A percentile compares a stretch with the other conserved stretches of the same genome.
These are phyloP conservation scores for Chelon labrosus DNA, from an alignment of 2,797 vertebrate species.

Conservation along the genomic window DNA sequence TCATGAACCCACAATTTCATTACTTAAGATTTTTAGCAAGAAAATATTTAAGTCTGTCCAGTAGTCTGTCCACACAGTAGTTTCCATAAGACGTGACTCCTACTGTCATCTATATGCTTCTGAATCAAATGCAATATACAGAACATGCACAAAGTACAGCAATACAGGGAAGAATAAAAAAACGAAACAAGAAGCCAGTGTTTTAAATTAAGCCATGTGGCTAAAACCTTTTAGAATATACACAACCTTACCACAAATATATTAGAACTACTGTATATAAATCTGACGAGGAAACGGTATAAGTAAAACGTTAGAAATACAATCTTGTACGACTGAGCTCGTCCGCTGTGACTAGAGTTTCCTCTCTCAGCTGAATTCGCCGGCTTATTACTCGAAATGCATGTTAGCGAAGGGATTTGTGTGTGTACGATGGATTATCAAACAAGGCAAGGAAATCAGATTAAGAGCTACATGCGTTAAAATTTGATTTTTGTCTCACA, in stretches of 20 bases:
- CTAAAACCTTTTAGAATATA: conserved; percentile 72
- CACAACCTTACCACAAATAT: conserved; percentile 81
- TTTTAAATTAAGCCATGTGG: conserved; percentile 76
- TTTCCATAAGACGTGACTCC: conserved; percentile 58
- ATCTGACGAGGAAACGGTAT: conserved; percentile 61
- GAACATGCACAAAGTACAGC: conserved; percentile 80
- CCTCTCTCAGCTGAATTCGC: conserved; percentile 47
- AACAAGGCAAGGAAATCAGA: conserved; percentile 2
- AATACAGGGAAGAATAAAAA: conserved; percentile 64
- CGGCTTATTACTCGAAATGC: conserved; percentile 54
- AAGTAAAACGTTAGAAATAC: conserved; percentile 79
- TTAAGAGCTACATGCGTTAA: conserved; percentile 1
- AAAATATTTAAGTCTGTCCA: conserved; percentile 59
- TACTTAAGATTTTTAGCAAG: conserved; percentile 29
- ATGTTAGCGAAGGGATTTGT: conserved; percentile 45
- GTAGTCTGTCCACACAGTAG: conserved; percentile 70
- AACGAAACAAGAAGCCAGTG: conserved; percentile 74
- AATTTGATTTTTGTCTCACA: conserved; percentile 17
- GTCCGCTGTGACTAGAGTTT: conserved; percentile 41
- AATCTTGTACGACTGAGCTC: conserved; percentile 79
- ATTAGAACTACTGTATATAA: conserved; percentile 75
- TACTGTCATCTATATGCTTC: conserved; percentile 68
- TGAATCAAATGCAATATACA: conserved; percentile 78
- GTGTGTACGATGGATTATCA: conserved; percentile 9
- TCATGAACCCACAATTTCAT: conserved; percentile 52